Conservation (phyloP, 2,797 vertebrate genomes). For the Anableps anableps region DNA sequence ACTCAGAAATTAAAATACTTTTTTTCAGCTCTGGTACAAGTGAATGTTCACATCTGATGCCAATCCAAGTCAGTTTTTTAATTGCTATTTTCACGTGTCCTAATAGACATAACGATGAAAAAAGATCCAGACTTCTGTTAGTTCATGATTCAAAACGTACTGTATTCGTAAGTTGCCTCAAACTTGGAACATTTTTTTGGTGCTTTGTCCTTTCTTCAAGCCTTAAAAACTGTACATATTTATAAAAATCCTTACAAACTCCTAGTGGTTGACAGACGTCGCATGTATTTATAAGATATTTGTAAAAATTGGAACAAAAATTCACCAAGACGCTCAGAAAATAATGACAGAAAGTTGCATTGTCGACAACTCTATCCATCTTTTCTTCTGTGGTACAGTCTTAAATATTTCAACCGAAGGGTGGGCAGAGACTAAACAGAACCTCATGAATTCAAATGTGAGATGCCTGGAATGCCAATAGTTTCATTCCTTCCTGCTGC, state of each 20-base stretch:
- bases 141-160: background rate
- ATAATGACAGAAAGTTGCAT: slow-evolving; percentile 51
- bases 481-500: slow-evolving; percentile 69
- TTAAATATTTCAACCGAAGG: slow-evolving; percentile 75
- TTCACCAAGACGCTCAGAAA: slow-evolving; percentile 27
- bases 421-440: slow-evolving; percentile 72
- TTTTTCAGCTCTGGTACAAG: too few relatives aligned
- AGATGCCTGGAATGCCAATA: slow-evolving; percentile 77
- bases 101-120: background rate
- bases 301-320: slow-evolving; percentile 10
- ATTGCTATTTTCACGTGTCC: too few relatives aligned
- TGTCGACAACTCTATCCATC: slow-evolving; percentile 59
- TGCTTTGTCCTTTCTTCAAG: background rate
- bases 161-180: background rate
- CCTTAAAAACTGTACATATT: background rate
- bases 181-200: background rate
- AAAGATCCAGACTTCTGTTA: background rate
- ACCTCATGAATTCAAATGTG: slow-evolving; percentile 77
- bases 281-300: slow-evolving; percentile 12
- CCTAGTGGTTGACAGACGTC: slow-evolving; percentile 7
- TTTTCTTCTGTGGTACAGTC: slow-evolving; percentile 56
- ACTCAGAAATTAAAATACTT: too few relatives aligned
- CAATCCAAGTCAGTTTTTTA: too few relatives aligned
- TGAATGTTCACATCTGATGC: too few relatives aligned
- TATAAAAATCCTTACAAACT: background rate